Base-by-base conservation (phyloP, 2,888 invertebrate genomes). In the Limnephilus rhombicus region DNA sequence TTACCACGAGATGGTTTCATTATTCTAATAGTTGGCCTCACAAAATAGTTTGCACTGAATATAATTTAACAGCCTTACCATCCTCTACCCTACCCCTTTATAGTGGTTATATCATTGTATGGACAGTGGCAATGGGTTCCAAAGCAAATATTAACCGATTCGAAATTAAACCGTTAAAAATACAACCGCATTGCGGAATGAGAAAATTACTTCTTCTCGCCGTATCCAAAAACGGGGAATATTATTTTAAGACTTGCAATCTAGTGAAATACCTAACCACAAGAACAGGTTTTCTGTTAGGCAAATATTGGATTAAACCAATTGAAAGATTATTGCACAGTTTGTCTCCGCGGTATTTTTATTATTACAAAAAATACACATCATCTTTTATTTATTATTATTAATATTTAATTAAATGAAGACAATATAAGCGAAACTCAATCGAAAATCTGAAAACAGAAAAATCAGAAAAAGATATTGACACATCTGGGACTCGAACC, bases 121-220 rank as follows among this genome's bases (percentile, higher is more conserved):
- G 85, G 91, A 91, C 83, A 80, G 15, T n/a, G 68, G 37, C 12
- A 45, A 53, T 83, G 87, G 41, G 86, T 91, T 68, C 49, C 80
- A 41, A 37, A 29, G 88, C 88, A 68, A 89, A 89, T 89, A 89
- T 80, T 34, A 89, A 80, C 88, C 41, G 29, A 80, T 80, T 80
- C 31, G 80, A 68, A 89, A 89, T 89, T 89, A 80, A 89, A 34
- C 68, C 88, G 68, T 68, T 89, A 41, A 80, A 80, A 89, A 80
- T 89, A 89, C 88, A 89, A 89, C n/a, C 80, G 24, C 41, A 80
- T 68, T 37, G 12, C 24, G 41, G 41, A 80, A 80, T 80, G 4
- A 34, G 88, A 34, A 80, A 89, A 89, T 80, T 89, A 37, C 68
- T 80, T 89, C 34, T 18, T 87, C 37, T 41, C 31, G 13, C 37